Conservation (phyloP, 2,113 vertebrate genomes). For the Rhinolophus ferrumequinum region DNA sequence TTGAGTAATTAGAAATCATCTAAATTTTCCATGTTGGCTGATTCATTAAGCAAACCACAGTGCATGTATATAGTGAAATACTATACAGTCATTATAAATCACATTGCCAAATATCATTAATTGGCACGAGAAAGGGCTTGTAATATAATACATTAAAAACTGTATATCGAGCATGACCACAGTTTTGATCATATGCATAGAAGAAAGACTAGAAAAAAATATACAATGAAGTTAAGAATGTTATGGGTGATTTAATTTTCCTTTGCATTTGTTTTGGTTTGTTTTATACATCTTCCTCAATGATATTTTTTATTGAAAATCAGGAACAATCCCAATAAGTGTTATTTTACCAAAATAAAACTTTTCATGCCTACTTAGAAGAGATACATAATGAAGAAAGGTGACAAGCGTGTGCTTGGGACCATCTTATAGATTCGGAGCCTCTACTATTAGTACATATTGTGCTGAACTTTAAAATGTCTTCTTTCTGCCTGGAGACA, state of each 20-base stretch:
- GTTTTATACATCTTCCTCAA: neutral
- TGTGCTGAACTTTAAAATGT: neutral
- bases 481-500: neutral
- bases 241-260: constrained; percentile 77
- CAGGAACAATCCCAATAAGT: neutral
- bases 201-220: constrained; percentile 40
- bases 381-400: neutral
- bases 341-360: constrained; percentile 37
- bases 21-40: neutral
- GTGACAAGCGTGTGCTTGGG: neutral
- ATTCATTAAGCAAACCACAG: neutral
- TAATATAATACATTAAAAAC: neutral
- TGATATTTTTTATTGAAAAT: constrained; percentile 12
- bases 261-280: constrained; percentile 40
- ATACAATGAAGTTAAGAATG: constrained; percentile 10
- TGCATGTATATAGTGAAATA: constrained; percentile 21
- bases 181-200: neutral
- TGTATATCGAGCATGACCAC: neutral
- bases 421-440: neutral
- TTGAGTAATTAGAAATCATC: constrained; percentile 12
- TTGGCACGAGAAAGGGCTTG: neutral
- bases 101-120: neutral
- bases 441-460: neutral
- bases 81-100: constrained; percentile 23
- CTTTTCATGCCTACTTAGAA: neutral